Percentiles rank a stretch among this genome's conserved stretches.
These are phyloP conservation scores for Microctenopoma stevenorrisi DNA, from an alignment of 2,797 vertebrate species.

Conservation along the genomic window DNA sequence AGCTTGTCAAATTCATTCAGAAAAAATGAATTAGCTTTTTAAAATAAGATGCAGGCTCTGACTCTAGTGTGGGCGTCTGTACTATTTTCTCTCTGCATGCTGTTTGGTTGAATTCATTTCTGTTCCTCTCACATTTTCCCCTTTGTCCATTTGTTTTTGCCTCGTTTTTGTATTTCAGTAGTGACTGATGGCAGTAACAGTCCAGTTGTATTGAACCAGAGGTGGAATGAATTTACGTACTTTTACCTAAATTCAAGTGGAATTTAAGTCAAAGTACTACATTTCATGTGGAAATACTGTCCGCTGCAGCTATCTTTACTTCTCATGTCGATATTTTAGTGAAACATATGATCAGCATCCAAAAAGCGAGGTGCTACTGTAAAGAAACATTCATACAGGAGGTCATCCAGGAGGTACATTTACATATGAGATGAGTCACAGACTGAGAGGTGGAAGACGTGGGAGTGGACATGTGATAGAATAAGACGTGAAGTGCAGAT, in stretches of 20 bases:
- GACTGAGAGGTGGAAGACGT: conserved; percentile 2
- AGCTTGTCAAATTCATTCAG: not conserved
- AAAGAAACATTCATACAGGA: not conserved
- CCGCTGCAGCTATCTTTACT: not conserved
- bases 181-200: not conserved
- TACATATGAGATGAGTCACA: conserved; percentile 26
- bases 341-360: not conserved
- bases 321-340: not conserved
- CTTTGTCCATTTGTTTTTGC: not conserved
- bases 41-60: not conserved
- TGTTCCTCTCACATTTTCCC: not conserved
- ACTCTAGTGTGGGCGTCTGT: not conserved
- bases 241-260: no score
- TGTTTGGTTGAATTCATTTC: not conserved
- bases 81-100: not conserved
- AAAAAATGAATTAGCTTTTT: no score
- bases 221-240: not conserved
- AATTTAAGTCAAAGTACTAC: no score
- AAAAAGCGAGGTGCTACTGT: no score
- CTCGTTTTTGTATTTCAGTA: not conserved
- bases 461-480: not conserved
- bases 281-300: not conserved
- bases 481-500: not conserved
- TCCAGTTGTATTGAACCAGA: not conserved
- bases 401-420: not conserved